Conservation (phyloP, 1,140 invertebrate genomes). For the Bombus confusus region DNA sequence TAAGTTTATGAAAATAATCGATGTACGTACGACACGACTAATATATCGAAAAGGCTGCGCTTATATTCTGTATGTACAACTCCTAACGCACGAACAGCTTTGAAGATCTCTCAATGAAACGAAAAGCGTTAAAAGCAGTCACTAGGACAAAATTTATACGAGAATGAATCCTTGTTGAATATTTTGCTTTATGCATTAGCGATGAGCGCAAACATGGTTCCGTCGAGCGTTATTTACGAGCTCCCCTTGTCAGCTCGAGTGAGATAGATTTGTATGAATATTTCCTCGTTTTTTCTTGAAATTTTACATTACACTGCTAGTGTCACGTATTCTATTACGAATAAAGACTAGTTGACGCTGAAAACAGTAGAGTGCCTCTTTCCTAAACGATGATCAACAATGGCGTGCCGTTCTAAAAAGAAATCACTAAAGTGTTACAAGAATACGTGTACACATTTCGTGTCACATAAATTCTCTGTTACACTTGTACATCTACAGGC, state of each 20-base stretch:
- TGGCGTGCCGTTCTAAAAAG: conserved; percentile 22
- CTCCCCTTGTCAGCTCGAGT: neutral
- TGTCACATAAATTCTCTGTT: conserved; percentile 32
- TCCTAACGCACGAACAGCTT: neutral
- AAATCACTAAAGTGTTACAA: conserved; percentile 1
- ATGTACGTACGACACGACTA: too few species aligned
- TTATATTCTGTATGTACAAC: too few species aligned
- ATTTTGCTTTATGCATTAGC: neutral
- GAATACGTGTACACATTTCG: conserved; percentile 21
- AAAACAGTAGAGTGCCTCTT: neutral
- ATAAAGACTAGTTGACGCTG: conserved; percentile 16
- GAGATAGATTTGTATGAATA: conserved; percentile 19
- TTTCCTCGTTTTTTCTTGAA: conserved; percentile 8
- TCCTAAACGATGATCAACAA: conserved; percentile 23
- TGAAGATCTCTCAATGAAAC: neutral
- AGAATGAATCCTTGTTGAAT: neutral
- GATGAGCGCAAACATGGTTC: neutral
- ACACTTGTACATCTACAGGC: neutral
- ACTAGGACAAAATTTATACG: neutral
- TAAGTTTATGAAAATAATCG: too few species aligned
- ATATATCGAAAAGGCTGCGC: too few species aligned
- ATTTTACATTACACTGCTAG: neutral
- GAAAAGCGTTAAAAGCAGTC: too few species aligned
- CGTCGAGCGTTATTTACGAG: neutral
- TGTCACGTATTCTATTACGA: conserved; percentile 21